A percentile compares a stretch with the other conserved stretches of the same genome.
These are phyloP conservation scores for Rotaria socialis DNA, from an alignment of 2,888 invertebrate species.

Conservation along the genomic window DNA sequence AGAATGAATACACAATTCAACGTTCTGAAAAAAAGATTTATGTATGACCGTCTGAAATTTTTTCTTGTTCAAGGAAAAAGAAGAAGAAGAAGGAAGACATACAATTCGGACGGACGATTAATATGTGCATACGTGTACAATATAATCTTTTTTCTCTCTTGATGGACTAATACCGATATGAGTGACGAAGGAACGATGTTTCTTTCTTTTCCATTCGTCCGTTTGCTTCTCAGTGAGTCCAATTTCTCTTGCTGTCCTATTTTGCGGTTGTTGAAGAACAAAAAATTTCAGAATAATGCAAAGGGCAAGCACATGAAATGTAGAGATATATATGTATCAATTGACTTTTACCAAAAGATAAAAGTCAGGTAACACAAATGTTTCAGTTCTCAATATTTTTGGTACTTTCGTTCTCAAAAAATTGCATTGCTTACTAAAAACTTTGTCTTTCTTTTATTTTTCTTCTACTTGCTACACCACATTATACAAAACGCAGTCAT, in stretches of 20 bases:
- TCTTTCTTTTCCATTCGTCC: conserved; percentile 14
- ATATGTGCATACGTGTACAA: background rate
- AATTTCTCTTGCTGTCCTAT: background rate
- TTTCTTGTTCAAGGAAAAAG: background rate
- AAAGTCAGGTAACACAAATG: background rate
- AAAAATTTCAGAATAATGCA: background rate
- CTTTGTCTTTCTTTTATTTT: background rate
- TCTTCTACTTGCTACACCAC: background rate
- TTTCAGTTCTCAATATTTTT: no score
- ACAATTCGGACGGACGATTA: background rate
- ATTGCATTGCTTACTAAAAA: background rate
- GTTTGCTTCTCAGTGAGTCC: background rate
- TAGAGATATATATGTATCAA: background rate
- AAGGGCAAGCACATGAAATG: background rate
- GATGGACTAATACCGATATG: background rate
- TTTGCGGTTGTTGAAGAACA: background rate
- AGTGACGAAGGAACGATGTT: background rate
- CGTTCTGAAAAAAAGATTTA: background rate
- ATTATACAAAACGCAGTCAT: background rate
- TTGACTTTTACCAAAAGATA: background rate
- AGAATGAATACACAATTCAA: background rate
- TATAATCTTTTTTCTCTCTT: background rate
- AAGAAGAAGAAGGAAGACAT: background rate
- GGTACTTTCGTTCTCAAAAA: background rate
- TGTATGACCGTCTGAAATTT: no score